Conservation (phyloP, 2,113 vertebrate species). For the Lasiurus cinereus region DNA sequence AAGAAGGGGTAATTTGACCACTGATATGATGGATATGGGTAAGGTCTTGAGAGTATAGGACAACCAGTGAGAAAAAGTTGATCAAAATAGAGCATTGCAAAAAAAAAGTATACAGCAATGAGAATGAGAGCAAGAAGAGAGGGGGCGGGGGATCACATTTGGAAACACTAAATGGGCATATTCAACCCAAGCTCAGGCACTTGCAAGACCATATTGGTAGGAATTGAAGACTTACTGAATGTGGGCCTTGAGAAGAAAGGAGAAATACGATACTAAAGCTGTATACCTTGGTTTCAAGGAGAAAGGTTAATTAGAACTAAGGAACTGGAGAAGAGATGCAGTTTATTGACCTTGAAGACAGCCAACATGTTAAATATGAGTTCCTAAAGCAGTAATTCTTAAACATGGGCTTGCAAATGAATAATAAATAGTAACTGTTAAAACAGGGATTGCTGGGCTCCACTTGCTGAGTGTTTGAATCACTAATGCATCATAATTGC, state of each 20-base stretch:
- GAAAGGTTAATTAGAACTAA: background rate
- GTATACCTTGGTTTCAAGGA: background rate
- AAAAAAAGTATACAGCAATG: background rate
- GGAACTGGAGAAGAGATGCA: background rate
- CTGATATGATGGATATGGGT: background rate
- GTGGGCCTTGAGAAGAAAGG: background rate
- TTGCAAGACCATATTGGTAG: background rate
- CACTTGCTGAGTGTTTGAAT: background rate
- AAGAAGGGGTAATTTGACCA: background rate
- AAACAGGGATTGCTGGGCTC: background rate
- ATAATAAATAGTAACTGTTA: background rate
- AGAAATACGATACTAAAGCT: background rate
- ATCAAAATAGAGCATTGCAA: constrained; percentile 1
- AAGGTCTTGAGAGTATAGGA: background rate
- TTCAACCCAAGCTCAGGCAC: background rate
- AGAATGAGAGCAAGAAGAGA: background rate
- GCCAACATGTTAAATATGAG: background rate
- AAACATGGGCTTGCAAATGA: background rate
- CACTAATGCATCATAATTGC: background rate
- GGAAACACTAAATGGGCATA: background rate
- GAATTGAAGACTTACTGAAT: background rate
- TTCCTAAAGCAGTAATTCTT: background rate
- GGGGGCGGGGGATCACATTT: background rate
- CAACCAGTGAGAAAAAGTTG: background rate
- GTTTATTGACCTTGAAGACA: background rate